Base-by-base conservation (phyloP, 2,888 invertebrate genomes). In the Bombylius discolor region DNA sequence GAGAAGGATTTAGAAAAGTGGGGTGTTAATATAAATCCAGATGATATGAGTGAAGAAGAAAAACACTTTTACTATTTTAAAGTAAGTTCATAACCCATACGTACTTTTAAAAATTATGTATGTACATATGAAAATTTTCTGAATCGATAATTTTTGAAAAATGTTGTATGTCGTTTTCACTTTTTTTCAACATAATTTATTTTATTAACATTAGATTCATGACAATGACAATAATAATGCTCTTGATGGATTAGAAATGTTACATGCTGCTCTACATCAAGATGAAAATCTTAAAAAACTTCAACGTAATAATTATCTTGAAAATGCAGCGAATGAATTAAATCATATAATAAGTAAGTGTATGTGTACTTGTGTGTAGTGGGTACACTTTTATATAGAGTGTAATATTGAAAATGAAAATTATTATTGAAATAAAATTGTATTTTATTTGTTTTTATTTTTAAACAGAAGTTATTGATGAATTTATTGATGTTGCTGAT, bases 181-280 rank as follows among this genome's bases (percentile, higher is more conserved):
- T 23, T 23, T 23, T n/a, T 23, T 23, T 23, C 23, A 23, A 23
- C 23, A 23, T 23, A 23, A 23, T 23, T 23, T 23, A 23, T 23
- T 23, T 23, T 23, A 23, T 23, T 23, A 23, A 23, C 3, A n/a
- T 23, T 23, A 74, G 70, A 68, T 87, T 23, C 96, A 96, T 65
- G 96, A 96, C 70, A 85, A 85, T 61, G 93, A 95, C 69, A 88
- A 87, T 68, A 93, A 96, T 69, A 86, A 85, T 3, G 87, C 85
- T 66, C 75, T 96, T 58, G 95, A 96, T 70, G 95, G 95, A 0
- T 74, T 93, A 58, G 96, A 96, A 76, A 82, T 96, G 66, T 75
- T 94, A 53, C 81, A 81, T 71, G 81, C 74, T 7, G 74, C 73
- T 14, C 66, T 73, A 56, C 74, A 74, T 62, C 81, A 85, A 58